Evolutionary conservation across 1,140 invertebrate species (phyloP), one percentile per base, ranked within the genome.

Genomic region (Drosophila saltans): DNA sequence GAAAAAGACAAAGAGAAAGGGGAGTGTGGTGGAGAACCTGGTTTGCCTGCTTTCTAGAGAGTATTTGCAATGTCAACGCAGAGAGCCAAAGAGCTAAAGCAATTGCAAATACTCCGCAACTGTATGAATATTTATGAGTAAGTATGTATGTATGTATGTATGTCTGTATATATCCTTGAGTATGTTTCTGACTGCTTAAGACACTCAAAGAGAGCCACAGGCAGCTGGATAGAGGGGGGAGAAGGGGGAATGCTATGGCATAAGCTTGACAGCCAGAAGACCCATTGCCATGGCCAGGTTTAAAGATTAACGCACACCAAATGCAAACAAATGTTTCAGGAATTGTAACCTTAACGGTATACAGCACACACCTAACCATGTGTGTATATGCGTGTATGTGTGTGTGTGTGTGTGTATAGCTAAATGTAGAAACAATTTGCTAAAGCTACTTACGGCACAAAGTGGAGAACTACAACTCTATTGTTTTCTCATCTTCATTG

Each of bases 51-150:
- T 69, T 66, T 7, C 33, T 36, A 7, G 1, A 52, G 45, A 52
- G 45, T 52, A 78, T 86, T 84, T 81, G 78, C 81, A 78, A 72
- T 84, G 81, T 80, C 81, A 82, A 78, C 66, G 72, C 61, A 61
- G 62, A 66, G 30, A 64, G 61, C 48, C 39, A 66, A 59, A 67
- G 45, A 43, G 69, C 43, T 28, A 70, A 85, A 81, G 83, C 83
- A 88, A 86, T 83, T 88, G 76, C 82, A 83, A 86, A 86, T 77
- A 86, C 83, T 74, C 75, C 65, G 69, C 70, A 65, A 65, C 77
- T 74, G 65, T 78, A 85, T 88, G 80, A 88, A 88, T 86, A 88
- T 86, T 88, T 86, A 88, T 88, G 83, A 83, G 69, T 81, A 65
- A 77, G 80, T 52, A 52, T 76, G 61, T 21, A 41, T 55, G 28